Evolutionary conservation across 2,888 invertebrate species (phyloP).

Genomic region (Cacoxenus indagator): DNA sequence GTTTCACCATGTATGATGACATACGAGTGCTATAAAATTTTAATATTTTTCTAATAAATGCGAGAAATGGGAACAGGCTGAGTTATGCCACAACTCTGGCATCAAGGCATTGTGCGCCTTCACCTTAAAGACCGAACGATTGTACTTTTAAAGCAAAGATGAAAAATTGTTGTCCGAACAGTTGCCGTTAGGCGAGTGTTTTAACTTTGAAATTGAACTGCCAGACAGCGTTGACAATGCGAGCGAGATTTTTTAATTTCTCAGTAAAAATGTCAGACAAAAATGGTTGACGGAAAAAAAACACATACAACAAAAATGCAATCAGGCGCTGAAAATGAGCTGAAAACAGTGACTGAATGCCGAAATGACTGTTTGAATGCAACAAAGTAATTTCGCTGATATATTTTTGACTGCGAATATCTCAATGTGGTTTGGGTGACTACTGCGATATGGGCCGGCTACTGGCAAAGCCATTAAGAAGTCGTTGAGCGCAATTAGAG

Average conservation of each 20-base stretch:
- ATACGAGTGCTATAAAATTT: constrained; percentile 16
- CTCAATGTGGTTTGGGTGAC: neutral
- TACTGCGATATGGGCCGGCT: no score
- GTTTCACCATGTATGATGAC: neutral
- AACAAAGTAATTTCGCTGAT: constrained; percentile 7
- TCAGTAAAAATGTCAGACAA: constrained; percentile 7
- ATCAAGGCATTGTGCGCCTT: neutral
- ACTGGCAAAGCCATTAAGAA: constrained; percentile 21
- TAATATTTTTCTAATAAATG: constrained; percentile 18
- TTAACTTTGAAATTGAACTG: neutral
- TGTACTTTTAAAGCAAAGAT: neutral
- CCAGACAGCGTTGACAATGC: neutral
- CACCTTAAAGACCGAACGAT: neutral
- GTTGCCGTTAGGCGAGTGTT: neutral
- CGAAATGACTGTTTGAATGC: neutral
- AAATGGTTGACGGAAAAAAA: neutral
- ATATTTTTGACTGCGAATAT: neutral
- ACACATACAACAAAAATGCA: neutral
- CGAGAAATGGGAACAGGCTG: neutral
- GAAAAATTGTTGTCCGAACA: neutral
- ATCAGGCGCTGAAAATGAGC: neutral
- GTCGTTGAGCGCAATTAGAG: constrained; percentile 23
- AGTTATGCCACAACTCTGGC: neutral
- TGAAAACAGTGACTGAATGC: neutral
- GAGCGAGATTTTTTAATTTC: constrained; percentile 11